Evolutionary conservation across 2,797 vertebrate genomes (phyloP).

Genomic region (Enteromius afrohamiltoni): DNA sequence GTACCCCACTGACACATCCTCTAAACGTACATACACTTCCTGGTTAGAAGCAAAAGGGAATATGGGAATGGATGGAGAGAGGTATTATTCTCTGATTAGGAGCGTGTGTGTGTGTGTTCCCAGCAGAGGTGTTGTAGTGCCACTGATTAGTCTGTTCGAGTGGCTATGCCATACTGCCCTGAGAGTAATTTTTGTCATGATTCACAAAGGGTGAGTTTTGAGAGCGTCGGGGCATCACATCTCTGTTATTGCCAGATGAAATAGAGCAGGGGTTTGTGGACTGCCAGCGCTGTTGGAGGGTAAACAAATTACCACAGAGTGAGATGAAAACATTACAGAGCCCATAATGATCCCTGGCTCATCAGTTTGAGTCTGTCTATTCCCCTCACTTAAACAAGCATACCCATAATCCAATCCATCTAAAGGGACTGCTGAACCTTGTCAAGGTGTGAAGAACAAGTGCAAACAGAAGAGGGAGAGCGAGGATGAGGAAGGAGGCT

Average conservation of each 20-base stretch:
- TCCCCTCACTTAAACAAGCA: slow-evolving; percentile 38
- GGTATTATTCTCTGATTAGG: slow-evolving; percentile 41
- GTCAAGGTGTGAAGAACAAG: slow-evolving; percentile 43
- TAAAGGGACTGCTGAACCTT: slow-evolving; percentile 24
- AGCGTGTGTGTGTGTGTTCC: slow-evolving; percentile 7
- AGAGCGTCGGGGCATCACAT: slow-evolving; percentile 28
- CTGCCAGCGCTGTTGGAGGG: slow-evolving; percentile 63
- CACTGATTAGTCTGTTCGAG: slow-evolving; percentile 74
- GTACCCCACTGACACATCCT: background rate
- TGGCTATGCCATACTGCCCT: slow-evolving; percentile 69
- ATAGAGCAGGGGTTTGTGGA: slow-evolving; percentile 69
- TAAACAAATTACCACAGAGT: slow-evolving; percentile 78
- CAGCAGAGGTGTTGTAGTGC: slow-evolving; percentile 14
- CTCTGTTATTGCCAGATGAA: slow-evolving; percentile 66
- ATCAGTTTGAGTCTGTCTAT: slow-evolving; percentile 46
- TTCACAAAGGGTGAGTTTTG: slow-evolving; percentile 44
- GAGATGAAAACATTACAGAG: slow-evolving; percentile 72
- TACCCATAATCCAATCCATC: slow-evolving; percentile 32
- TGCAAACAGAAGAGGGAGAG: slow-evolving; percentile 23
- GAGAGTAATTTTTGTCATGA: slow-evolving; percentile 69
- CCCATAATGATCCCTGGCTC: slow-evolving; percentile 57
- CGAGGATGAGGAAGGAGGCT: background rate
- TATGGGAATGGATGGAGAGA: slow-evolving; percentile 17
- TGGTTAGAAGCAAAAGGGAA: slow-evolving; percentile 12
- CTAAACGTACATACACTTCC: slow-evolving; percentile 1